Percentiles rank a stretch among this genome's conserved stretches.
These are phyloP conservation scores for Toxotes chatareus DNA, from an alignment of 2,113 vertebrate species.

Conservation along the genomic window DNA sequence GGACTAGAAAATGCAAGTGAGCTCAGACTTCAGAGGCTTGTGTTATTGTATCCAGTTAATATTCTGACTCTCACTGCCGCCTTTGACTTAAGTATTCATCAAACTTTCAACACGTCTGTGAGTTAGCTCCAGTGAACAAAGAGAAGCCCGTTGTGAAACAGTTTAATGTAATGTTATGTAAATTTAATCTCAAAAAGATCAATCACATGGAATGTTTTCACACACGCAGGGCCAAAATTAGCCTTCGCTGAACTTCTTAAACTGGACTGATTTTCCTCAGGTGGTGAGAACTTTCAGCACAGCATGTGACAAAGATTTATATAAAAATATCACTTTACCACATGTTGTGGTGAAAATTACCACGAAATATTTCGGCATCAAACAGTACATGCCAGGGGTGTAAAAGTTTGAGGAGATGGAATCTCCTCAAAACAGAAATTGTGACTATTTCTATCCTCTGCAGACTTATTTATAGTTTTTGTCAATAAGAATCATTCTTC, in stretches of 20 bases:
- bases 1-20: background rate
- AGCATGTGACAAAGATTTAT: conserved; percentile 56
- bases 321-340: conserved; percentile 47
- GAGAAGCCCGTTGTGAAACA: conserved; percentile 3
- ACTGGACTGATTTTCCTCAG: conserved; percentile 36
- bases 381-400: conserved; percentile 39
- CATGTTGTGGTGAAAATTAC: conserved; percentile 56
- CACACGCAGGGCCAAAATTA: background rate
- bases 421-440: background rate
- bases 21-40: background rate
- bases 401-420: conserved; percentile 27
- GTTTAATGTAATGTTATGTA: background rate
- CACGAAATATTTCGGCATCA: conserved; percentile 48
- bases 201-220: conserved; percentile 25
- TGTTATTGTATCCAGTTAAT: background rate
- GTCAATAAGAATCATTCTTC: conserved; percentile 8
- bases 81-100: background rate
- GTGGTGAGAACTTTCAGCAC: conserved; percentile 41
- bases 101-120: conserved; percentile 16
- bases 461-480: conserved; percentile 12
- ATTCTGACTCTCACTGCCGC: background rate
- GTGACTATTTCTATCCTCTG: background rate
- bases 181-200: conserved; percentile 32
- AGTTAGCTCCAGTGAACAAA: conserved; percentile 15
- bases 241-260: conserved; percentile 25